Percentiles rank a stretch among this genome's conserved stretches.
phyloP scores from a whole-genome alignment of 2,113 vertebrate genomes.

The Cercocebus atys region DNA sequence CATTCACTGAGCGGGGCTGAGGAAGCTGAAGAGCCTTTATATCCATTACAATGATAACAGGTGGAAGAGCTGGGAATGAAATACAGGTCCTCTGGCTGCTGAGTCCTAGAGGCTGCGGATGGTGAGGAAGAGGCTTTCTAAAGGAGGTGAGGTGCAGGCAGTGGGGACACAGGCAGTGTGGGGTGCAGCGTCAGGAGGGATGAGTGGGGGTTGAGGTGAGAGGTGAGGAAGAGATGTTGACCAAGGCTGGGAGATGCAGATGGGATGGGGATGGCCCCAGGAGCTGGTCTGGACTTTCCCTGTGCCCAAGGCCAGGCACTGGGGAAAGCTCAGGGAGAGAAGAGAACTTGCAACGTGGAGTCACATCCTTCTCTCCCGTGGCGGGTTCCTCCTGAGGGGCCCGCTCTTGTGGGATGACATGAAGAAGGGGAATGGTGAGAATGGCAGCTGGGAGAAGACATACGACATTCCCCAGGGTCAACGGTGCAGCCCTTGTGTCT shows the following conservation, averaged over 20 bases:
- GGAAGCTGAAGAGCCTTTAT: not conserved
- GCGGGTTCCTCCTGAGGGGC: not conserved
- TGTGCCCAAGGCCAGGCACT: not conserved
- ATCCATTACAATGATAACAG: not conserved
- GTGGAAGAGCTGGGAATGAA: not conserved
- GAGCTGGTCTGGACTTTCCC: not conserved
- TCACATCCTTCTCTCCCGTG: not conserved
- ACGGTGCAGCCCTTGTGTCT: not conserved
- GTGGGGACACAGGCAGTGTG: not conserved
- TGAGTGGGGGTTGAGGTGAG: not conserved
- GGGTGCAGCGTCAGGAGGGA: not conserved
- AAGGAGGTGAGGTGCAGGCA: not conserved
- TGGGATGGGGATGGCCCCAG: not conserved
- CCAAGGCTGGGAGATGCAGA: not conserved
- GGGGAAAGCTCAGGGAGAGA: not conserved
- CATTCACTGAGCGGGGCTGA: not conserved
- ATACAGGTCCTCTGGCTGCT: not conserved
- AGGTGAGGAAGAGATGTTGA: not conserved
- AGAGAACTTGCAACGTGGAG: not conserved
- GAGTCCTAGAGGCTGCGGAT: not conserved
- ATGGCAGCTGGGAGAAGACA: not conserved
- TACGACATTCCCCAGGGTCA: fast-evolving
- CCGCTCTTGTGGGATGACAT: not conserved
- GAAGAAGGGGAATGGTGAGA: not conserved
- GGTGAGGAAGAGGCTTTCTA: not conserved